These are phyloP conservation scores for Ditula angustiorana DNA, from an alignment of 2,888 invertebrate species.

Conservation along the genomic window DNA sequence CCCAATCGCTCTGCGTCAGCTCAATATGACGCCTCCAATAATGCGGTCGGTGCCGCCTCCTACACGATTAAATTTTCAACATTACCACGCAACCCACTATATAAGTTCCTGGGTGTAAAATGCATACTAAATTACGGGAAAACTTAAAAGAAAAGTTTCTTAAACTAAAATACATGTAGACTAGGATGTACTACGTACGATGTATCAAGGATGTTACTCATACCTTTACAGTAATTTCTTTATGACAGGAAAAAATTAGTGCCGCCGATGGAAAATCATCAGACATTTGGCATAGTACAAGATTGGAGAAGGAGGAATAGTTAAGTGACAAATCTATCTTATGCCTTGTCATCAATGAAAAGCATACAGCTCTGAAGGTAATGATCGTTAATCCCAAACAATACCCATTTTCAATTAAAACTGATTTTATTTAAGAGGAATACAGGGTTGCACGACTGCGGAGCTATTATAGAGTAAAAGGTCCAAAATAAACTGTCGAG, in stretches of 20 bases:
- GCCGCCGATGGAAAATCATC: too few relatives aligned
- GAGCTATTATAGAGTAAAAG: conserved; percentile 67
- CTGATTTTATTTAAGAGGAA: not conserved
- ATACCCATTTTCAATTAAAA: not conserved
- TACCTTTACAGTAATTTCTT: not conserved
- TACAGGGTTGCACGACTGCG: not conserved
- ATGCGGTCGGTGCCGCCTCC: conserved; percentile 60
- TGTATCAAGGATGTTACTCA: not conserved
- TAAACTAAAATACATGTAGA: not conserved
- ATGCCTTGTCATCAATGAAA: too few relatives aligned
- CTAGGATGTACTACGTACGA: not conserved
- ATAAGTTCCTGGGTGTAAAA: conserved; percentile 29
- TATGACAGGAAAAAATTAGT: too few relatives aligned
- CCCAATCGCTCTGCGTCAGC: conserved; percentile 67
- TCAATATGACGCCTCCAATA: conserved; percentile 72
- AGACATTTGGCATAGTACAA: too few relatives aligned
- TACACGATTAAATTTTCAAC: conserved; percentile 74
- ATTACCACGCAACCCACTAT: conserved; percentile 59
- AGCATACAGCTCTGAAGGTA: not conserved
- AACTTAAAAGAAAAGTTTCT: conserved; percentile 4
- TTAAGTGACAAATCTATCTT: too few relatives aligned
- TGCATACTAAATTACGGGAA: conserved; percentile 18
- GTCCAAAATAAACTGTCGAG: conserved; percentile 71
- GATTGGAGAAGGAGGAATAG: too few relatives aligned
- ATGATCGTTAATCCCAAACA: not conserved